Evolutionary conservation across 2,113 vertebrate species (phyloP), one percentile per base, ranked within the genome.

Genomic region (Picathartes gymnocephalus): DNA sequence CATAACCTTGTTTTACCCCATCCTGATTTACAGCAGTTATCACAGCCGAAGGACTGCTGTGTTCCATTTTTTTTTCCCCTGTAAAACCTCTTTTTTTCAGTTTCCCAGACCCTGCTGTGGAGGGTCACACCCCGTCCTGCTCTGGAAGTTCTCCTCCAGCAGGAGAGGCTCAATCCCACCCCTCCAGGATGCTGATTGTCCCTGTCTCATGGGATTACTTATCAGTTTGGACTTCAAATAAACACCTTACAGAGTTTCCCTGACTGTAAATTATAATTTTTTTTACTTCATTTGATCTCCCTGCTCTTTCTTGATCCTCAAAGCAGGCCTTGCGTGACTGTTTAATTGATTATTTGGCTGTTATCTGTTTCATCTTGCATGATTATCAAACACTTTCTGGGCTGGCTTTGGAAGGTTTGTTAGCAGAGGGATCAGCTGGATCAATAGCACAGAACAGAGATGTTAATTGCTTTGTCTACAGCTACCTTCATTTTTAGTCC

Each of bases 401-500:
- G 89, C 94, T 94, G n/a, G 15, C 65, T 89, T 83, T 81, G 92
- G 84, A 70, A 82, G 81, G 71, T 85, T 90, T 66, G 79, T 95
- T 80, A 92, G 87, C 83, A 74, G 79, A 91, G 95, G 87, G 84
- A 94, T 73, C 92, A 92, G 83, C 60, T 68, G 93, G 88, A 97
- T 97, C 97, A 94, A 93, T 97, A 79, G 76, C 89, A 62, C 92
- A 88, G 88, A 57, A 95, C 81, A 87, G 92, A 93, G 92, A 93
- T 92, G 94, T 92, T 97, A 96, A 98, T 97, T 96, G 90, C 86
- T 95, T 95, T 90, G 64, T 91, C 95, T 88, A 64, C 94, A 94
- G 58, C 88, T 82, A 30, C 7, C 15, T 64, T 91, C 71, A 78
- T 65, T 88, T 73, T 30, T 37, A 48, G 76, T 9, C 33, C 78